Conservation (phyloP, 2,888 invertebrate species). For the Leptothorax acervorum region DNA sequence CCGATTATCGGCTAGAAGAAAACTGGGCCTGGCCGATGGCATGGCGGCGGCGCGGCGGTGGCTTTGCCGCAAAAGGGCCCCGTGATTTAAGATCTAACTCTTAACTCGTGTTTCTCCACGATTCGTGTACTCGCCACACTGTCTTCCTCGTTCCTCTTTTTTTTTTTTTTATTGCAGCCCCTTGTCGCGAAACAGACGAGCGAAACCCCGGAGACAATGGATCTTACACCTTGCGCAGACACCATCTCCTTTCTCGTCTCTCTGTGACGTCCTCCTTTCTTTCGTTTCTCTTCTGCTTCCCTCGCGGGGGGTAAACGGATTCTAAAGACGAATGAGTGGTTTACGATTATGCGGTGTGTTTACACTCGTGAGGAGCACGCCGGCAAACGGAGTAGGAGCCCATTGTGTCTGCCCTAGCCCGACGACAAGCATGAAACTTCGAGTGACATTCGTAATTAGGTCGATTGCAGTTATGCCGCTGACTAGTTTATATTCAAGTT, state of each 20-base stretch:
- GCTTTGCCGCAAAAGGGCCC: slow-evolving; percentile 63
- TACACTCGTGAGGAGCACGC: slow-evolving; percentile 2
- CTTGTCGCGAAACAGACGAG: slow-evolving; percentile 39
- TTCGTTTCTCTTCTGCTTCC: slow-evolving; percentile 7
- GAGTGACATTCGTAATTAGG: slow-evolving; percentile 11
- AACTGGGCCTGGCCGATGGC: slow-evolving; percentile 39
- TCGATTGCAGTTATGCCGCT: not conserved
- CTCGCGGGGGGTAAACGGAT: slow-evolving; percentile 8
- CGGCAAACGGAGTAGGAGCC: not conserved
- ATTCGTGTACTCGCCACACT: slow-evolving; percentile 43
- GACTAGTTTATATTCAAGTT: not conserved
- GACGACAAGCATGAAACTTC: slow-evolving; percentile 16
- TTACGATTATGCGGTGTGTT: slow-evolving; percentile 38
- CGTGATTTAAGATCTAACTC: slow-evolving; percentile 79
- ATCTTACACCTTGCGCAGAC: slow-evolving; percentile 62
- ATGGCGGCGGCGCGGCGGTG: not conserved
- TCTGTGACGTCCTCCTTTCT: slow-evolving; percentile 9
- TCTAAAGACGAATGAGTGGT: slow-evolving; percentile 31
- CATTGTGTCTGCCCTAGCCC: slow-evolving; percentile 12
- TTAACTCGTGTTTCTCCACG: slow-evolving; percentile 65
- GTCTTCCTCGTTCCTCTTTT: slow-evolving; percentile 21
- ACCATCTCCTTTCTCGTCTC: slow-evolving; percentile 18
- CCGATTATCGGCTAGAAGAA: slow-evolving; percentile 19
- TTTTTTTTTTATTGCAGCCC: slow-evolving; percentile 51
- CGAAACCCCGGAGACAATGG: slow-evolving; percentile 62